phyloP scores from a whole-genome alignment of 2,113 vertebrate species.

The Aphyosemion australe region DNA sequence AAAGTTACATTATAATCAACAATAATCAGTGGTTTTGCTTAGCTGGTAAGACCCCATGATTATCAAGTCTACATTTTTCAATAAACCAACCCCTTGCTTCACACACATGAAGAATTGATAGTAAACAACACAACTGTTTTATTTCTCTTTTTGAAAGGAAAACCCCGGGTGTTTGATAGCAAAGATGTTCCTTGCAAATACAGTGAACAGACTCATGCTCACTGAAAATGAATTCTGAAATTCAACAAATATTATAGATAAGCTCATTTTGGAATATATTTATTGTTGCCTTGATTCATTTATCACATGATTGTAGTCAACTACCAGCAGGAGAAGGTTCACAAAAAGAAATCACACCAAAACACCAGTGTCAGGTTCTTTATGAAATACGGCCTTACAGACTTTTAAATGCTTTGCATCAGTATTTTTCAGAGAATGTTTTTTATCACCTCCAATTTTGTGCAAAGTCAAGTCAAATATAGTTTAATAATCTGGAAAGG shows the following conservation, averaged over 20 bases:
- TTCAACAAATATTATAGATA: background rate
- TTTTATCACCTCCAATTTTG: too few relatives aligned
- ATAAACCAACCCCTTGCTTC: too few relatives aligned
- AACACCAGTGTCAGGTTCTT: too few relatives aligned
- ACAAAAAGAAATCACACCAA: too few relatives aligned
- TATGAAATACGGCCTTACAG: background rate
- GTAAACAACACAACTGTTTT: background rate
- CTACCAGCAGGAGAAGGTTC: background rate
- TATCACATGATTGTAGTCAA: background rate
- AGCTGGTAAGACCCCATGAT: too few relatives aligned
- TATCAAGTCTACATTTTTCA: too few relatives aligned
- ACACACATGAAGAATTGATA: too few relatives aligned
- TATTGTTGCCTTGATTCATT: background rate
- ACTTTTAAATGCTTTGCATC: background rate
- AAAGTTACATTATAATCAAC: background rate
- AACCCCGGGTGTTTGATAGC: background rate
- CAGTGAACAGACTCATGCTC: background rate
- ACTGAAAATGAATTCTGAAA: background rate
- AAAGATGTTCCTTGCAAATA: background rate
- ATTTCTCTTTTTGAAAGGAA: slow-evolving; percentile 13
- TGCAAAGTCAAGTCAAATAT: too few relatives aligned
- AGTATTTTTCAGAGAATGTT: background rate
- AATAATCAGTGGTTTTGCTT: background rate
- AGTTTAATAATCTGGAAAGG: too few relatives aligned
- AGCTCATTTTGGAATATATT: background rate